These are phyloP conservation scores for Phortica okadai DNA, from an alignment of 2,888 invertebrate genomes.

Conservation along the genomic window DNA sequence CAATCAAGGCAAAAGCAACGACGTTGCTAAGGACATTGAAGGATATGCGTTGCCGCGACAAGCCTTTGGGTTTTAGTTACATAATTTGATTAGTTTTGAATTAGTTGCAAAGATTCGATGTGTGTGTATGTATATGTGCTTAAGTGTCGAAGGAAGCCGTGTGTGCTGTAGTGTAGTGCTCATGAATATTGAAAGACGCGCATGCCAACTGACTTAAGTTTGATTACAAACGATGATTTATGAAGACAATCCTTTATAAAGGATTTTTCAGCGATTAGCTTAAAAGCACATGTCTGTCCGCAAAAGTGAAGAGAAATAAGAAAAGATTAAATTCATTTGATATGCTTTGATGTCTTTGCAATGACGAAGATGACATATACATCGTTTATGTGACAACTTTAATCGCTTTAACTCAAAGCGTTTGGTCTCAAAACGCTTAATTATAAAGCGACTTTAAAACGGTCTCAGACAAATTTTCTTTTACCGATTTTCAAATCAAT, in stretches of 20 bases:
- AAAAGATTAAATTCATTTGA: too few relatives aligned
- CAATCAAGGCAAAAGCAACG: neutral
- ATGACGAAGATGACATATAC: too few relatives aligned
- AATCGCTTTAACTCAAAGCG: too few relatives aligned
- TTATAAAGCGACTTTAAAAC: too few relatives aligned
- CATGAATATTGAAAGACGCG: conserved; percentile 63
- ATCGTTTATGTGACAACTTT: too few relatives aligned
- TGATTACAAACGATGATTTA: conserved; percentile 65
- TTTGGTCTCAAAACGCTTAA: too few relatives aligned
- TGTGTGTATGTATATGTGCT: neutral
- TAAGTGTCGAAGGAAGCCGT: conserved; percentile 14
- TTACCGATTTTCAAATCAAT: too few relatives aligned
- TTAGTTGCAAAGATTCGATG: conserved; percentile 49
- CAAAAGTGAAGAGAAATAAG: too few relatives aligned
- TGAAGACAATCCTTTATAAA: conserved; percentile 41
- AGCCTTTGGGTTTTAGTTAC: conserved; percentile 55
- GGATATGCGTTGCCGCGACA: conserved; percentile 14
- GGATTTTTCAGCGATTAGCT: neutral
- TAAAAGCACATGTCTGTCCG: neutral
- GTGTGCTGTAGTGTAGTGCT: conserved; percentile 46
- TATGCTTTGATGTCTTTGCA: too few relatives aligned
- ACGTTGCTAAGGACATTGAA: too few relatives aligned
- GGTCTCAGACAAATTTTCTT: too few relatives aligned
- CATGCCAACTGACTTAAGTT: conserved; percentile 60
- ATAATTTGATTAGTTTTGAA: conserved; percentile 67